Percentiles rank a stretch among this genome's conserved stretches.
Evolutionary conservation across 2,888 invertebrate species (phyloP).

Genomic region (Lithophane leautieri): DNA sequence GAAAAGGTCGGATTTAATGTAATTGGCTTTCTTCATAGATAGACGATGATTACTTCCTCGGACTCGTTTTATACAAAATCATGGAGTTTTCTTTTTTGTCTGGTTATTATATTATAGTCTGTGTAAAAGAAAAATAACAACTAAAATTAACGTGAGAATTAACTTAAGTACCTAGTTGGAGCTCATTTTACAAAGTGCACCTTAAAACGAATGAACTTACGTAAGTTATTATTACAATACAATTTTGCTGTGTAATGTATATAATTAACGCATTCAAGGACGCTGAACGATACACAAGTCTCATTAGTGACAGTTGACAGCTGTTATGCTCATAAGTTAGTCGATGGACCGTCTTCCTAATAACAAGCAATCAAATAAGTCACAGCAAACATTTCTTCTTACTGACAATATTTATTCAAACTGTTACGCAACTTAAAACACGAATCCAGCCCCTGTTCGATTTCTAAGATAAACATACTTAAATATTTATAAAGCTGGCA

Average conservation of each 20-base stretch:
- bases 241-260: not conserved
- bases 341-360: not conserved
- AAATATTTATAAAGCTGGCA: conserved; percentile 42
- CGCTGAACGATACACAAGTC: too few species aligned
- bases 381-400: conserved; percentile 11
- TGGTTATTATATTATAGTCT: not conserved
- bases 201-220: conserved; percentile 17
- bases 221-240: conserved; percentile 2
- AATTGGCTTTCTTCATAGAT: conserved; percentile 13
- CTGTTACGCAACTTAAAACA: conserved; percentile 29
- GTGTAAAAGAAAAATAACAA: conserved; percentile 30
- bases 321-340: not conserved
- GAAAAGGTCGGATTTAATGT: conserved; percentile 44
- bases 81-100: not conserved
- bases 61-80: not conserved
- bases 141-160: conserved; percentile 34
- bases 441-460: conserved; percentile 13
- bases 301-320: too few species aligned
- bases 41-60: too few species aligned
- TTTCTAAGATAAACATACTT: conserved; percentile 21
- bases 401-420: conserved; percentile 1
- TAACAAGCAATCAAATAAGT: conserved; percentile 9
- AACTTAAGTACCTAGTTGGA: conserved; percentile 2
- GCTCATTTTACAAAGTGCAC: conserved; percentile 25
- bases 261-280: too few species aligned